phyloP scores from a whole-genome alignment of 2,888 invertebrate genomes.

The Trachelus tabidus region DNA sequence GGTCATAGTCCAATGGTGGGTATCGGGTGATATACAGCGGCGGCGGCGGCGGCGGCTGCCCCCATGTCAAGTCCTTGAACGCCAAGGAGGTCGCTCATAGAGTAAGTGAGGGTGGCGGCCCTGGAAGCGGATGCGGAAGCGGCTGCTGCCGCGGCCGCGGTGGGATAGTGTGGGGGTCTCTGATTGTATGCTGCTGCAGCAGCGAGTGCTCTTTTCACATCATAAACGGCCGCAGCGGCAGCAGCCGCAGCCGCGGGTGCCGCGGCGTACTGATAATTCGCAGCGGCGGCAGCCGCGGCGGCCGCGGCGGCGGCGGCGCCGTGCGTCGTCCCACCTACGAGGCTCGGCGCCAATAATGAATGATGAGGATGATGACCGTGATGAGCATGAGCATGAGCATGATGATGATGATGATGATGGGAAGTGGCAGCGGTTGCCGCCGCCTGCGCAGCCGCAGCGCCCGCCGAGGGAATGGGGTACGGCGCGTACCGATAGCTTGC shows the following conservation, averaged over 20 bases:
- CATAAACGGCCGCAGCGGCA: slow-evolving; percentile 64
- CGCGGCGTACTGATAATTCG: slow-evolving; percentile 47
- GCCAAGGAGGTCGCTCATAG: slow-evolving; percentile 78
- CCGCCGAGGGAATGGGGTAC: slow-evolving; percentile 60
- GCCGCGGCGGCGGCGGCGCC: slow-evolving; percentile 66
- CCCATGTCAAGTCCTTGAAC: slow-evolving; percentile 77
- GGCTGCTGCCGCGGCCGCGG: slow-evolving; percentile 62
- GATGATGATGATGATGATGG: too few relatives aligned
- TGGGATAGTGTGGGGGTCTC: slow-evolving; percentile 66
- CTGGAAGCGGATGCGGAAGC: slow-evolving; percentile 58
- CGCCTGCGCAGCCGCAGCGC: slow-evolving; percentile 64
- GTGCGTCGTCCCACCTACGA: too few relatives aligned
- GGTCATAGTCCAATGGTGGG: slow-evolving; percentile 79
- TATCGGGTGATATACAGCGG: slow-evolving; percentile 78
- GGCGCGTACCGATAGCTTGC: slow-evolving; percentile 68
- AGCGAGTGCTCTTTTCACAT: slow-evolving; percentile 71
- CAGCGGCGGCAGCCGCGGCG: slow-evolving; percentile 59
- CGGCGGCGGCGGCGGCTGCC: not conserved
- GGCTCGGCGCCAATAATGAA: too few relatives aligned
- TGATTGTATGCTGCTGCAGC: slow-evolving; percentile 72
- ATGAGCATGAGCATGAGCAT: too few relatives aligned
- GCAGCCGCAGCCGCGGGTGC: slow-evolving; percentile 52
- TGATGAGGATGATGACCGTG: too few relatives aligned
- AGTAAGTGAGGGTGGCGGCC: slow-evolving; percentile 73
- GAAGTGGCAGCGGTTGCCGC: slow-evolving; percentile 67